Evolutionary conservation across 2,888 invertebrate genomes (phyloP).

Genomic region (Gymnoscelis rufifasciata): DNA sequence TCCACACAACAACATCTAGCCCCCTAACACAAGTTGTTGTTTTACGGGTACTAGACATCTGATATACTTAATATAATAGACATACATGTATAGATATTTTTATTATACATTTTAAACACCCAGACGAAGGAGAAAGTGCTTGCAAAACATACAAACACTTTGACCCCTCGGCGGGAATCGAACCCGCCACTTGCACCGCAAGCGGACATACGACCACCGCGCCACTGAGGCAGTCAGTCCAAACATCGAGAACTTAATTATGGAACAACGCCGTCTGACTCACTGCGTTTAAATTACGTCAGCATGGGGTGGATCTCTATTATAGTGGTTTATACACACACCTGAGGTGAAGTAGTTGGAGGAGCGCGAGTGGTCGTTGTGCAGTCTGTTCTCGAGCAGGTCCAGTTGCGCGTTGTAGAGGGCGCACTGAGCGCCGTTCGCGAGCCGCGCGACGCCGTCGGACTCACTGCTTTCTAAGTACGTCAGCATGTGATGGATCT

Average conservation of each 20-base stretch:
- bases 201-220: too few species aligned
- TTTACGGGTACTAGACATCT: too few species aligned
- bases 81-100: too few species aligned
- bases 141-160: too few species aligned
- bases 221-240: too few species aligned
- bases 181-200: too few species aligned
- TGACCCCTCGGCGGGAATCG: too few species aligned
- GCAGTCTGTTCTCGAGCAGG: constrained; percentile 61
- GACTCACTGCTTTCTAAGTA: constrained; percentile 54
- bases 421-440: constrained; percentile 74
- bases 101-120: too few species aligned
- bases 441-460: constrained; percentile 38
- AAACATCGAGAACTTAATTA: background rate
- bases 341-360: constrained; percentile 58
- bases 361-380: constrained; percentile 37
- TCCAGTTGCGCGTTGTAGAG: constrained; percentile 78
- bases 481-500: constrained; percentile 78
- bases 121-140: too few species aligned
- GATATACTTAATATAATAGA: too few species aligned
- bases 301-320: constrained; percentile 79
- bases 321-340: constrained; percentile 40
- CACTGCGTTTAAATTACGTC: constrained; percentile 59
- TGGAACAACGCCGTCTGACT: constrained; percentile 5
- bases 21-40: too few species aligned
- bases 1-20: too few species aligned